Evolutionary conservation across 2,888 invertebrate genomes (phyloP), one percentile per base, ranked within the genome.

Genomic region (Tridacna gigas): DNA sequence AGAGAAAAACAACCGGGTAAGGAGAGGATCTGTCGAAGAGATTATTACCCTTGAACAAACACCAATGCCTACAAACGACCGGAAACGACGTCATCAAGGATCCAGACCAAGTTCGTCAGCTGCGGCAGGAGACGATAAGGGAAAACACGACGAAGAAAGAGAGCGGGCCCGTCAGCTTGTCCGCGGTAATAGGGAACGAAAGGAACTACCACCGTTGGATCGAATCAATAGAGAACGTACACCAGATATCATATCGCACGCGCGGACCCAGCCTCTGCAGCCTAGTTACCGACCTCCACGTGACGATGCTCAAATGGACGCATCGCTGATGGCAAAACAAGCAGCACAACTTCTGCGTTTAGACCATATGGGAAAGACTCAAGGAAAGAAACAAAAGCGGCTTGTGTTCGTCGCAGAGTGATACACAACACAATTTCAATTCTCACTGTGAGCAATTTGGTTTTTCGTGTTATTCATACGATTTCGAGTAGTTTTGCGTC

Each of bases 371-470:
- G 86, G 84, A 5, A 77, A 80, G 74, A 82, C 76, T 45, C 75
- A 65, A 47, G 86, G 82, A 1, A 89, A 88, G 80, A 89, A 89
- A 63, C 79, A 83, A 20, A 89, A 89, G 65, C 65, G 89, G 48
- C 83, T 89, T 9, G 88, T 89, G 12, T 89, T 89, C 81, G 88
- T 89, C 7, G 86, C 89, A 3, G 88, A 89, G 56, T 89, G 79
- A 66, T 51, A 22, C 13, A 63, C 15, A 56, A 20, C 9, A 20
- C 15, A 56, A 56, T 56, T 56, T 56, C 2, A 4, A 37, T 37
- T 37, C 7, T 2, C n/a, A n/a, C n/a, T n/a, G n/a, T n/a, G n/a
- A n/a, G n/a, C n/a, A 7, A 37, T 37, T 37, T 7, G 37, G 37
- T 37, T 37, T 37, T 37, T 37, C 2, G 37, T 37, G 37, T 2